These are phyloP conservation scores for Sarcophaga peregrina DNA, from an alignment of 1,140 invertebrate genomes.

Conservation along the genomic window DNA sequence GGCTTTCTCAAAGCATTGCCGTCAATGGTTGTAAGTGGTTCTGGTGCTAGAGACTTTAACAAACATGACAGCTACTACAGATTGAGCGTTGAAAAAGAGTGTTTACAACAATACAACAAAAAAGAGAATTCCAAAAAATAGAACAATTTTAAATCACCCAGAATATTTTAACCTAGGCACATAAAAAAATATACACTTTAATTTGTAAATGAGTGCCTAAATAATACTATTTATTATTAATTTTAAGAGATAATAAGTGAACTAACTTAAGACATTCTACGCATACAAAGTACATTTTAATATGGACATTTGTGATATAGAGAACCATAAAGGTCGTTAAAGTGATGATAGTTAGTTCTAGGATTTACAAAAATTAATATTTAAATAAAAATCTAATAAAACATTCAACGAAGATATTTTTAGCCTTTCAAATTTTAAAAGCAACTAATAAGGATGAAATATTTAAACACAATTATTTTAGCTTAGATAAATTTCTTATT, in stretches of 20 bases:
- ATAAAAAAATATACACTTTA: background rate
- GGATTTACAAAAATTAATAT: background rate
- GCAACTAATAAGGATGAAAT: too few species aligned
- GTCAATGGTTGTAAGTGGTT: constrained; percentile 52
- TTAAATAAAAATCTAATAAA: background rate
- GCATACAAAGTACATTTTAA: background rate
- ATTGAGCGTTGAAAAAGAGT: constrained; percentile 17
- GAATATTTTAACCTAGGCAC: background rate
- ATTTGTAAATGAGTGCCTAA: constrained; percentile 12
- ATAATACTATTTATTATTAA: background rate
- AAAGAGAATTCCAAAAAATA: background rate
- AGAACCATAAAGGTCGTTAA: background rate
- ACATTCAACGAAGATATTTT: constrained; percentile 12
- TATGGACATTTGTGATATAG: background rate
- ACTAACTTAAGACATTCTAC: background rate
- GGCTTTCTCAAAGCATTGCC: constrained; percentile 64
- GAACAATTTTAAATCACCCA: background rate
- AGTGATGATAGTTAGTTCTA: background rate
- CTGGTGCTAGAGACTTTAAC: constrained; percentile 43
- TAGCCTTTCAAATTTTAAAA: background rate
- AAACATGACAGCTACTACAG: constrained; percentile 40
- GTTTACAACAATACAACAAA: background rate
- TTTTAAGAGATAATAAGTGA: background rate
- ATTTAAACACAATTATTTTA: too few species aligned
- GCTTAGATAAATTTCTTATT: too few species aligned